phyloP scores from a whole-genome alignment of 2,113 vertebrate genomes.

The Datnioides undecimradiatus region DNA sequence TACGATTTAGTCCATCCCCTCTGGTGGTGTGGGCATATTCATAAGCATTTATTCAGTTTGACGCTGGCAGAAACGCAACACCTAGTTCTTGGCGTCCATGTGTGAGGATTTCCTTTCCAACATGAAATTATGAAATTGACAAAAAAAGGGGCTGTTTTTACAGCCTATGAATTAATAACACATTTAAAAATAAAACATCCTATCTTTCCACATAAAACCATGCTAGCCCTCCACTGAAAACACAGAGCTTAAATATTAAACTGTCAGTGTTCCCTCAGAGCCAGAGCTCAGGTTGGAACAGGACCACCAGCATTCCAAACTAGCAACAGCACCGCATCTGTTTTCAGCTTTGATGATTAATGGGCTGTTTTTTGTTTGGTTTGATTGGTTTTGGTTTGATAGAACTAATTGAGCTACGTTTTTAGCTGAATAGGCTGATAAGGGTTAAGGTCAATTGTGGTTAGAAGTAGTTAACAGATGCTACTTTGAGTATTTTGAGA shows the following conservation, averaged over 20 bases:
- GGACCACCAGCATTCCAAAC: conserved; percentile 20
- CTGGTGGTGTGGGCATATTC: conserved; percentile 78
- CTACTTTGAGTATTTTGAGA: neutral
- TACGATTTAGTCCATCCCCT: conserved; percentile 76
- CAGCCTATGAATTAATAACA: conserved; percentile 59
- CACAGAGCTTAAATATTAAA: conserved; percentile 34
- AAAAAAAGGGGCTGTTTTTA: conserved; percentile 69
- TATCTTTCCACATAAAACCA: conserved; percentile 50
- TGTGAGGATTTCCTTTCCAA: conserved; percentile 73
- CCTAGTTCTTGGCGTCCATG: conserved; percentile 60
- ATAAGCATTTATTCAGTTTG: conserved; percentile 76
- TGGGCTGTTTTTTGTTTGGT: neutral
- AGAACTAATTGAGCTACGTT: neutral
- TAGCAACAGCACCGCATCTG: conserved; percentile 29
- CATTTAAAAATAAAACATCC: conserved; percentile 65
- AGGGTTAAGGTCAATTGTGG: neutral
- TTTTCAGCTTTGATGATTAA: conserved; percentile 24
- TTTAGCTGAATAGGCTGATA: neutral
- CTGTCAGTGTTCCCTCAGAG: conserved; percentile 16
- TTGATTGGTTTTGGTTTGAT: neutral
- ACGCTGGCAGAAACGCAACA: conserved; percentile 71
- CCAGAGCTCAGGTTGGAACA: conserved; percentile 4
- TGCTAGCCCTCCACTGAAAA: conserved; percentile 22
- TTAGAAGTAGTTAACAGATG: neutral
- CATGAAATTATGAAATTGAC: conserved; percentile 69